Percentiles rank a stretch among this genome's conserved stretches.
Conservation (phyloP, 1,140 invertebrate genomes). For the Drosophila asahinai region DNA sequence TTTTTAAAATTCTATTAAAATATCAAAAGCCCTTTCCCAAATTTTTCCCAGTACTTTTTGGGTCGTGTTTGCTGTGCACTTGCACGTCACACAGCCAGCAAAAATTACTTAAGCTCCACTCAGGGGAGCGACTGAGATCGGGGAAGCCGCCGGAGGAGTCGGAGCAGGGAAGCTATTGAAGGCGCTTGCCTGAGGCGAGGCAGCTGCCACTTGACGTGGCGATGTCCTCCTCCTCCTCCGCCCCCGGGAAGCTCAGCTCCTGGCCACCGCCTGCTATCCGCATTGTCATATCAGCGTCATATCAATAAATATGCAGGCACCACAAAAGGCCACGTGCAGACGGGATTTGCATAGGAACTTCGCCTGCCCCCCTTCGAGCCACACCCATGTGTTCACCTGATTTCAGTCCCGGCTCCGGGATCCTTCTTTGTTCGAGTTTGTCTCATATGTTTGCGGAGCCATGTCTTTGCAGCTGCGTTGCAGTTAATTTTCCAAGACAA, state of each 20-base stretch:
- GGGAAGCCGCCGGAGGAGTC: not conserved
- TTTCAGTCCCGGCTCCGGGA: slow-evolving; percentile 7
- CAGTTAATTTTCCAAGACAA: slow-evolving; percentile 83
- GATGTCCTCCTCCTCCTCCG: not conserved
- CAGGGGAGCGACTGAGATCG: slow-evolving; percentile 3
- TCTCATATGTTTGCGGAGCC: slow-evolving; percentile 52
- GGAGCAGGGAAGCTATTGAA: slow-evolving; percentile 54
- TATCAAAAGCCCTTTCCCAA: not conserved
- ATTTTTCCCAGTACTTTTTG: slow-evolving; percentile 8
- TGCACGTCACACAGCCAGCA: slow-evolving; percentile 71
- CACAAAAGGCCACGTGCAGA: slow-evolving; percentile 69
- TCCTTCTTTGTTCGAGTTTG: slow-evolving; percentile 61
- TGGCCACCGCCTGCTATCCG: slow-evolving; percentile 14
- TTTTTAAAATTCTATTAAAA: no score
- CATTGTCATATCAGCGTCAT: slow-evolving; percentile 80
- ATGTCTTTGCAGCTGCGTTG: slow-evolving; percentile 58
- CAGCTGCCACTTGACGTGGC: slow-evolving; percentile 46
- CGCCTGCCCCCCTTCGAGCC: not conserved
- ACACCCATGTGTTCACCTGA: slow-evolving; percentile 23
- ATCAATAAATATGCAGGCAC: slow-evolving; percentile 78
- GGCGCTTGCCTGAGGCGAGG: slow-evolving; percentile 24
- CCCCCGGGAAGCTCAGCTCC: slow-evolving; percentile 8
- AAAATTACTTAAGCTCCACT: slow-evolving; percentile 74
- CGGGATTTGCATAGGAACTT: slow-evolving; percentile 61
- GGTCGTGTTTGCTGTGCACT: slow-evolving; percentile 73